Base-by-base conservation (phyloP, 2,797 vertebrate species). In the Scomberomorus guttatus region DNA sequence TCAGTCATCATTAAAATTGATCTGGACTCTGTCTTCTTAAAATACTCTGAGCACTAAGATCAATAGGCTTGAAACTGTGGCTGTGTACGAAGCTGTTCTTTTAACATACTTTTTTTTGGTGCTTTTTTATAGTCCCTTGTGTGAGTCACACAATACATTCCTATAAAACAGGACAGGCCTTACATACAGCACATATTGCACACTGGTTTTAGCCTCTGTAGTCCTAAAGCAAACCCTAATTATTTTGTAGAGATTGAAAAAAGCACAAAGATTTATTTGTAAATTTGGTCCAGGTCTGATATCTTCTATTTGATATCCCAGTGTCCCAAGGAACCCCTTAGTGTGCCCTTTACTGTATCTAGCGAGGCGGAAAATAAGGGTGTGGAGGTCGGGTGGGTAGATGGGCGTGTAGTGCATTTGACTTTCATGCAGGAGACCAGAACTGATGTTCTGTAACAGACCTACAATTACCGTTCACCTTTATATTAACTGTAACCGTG, bases 1-100 rank as follows among this genome's bases (percentile, higher is more conserved):
- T 29, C 25, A 81, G 25, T 44, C 3, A 13, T 66, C 24, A 77
- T 85, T 90, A 79, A 85, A 82, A 90, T 78, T 54, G 77, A 86
- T 68, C 63, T 44, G 22, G 48, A 62, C 56, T 57, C 32, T 71
- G 37, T 69, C 54, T 52, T 51, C 44, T 24, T 64, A 72, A 81
- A 73, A 75, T 15, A 61, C 67, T 74, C 24, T 68, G 5, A 32
- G 56, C 22, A 24, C 63, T 11, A 2, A 48, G 48, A 80, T 85
- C 72, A 63, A 83, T 62, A 59, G 7, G 14, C 20, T 64, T 56
- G 42, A 61, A 34, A 42, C 32, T 69, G 54, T 22, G 55, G 39
- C 20, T 29, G 12, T 6, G 4, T 15, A 32, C 62, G 62, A 56
- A 59, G 37, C 60, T 50, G 44, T 22, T 66, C 1, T 55, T 39